Conservation (phyloP, 2,888 invertebrate species). For the Archips crataeganus region DNA sequence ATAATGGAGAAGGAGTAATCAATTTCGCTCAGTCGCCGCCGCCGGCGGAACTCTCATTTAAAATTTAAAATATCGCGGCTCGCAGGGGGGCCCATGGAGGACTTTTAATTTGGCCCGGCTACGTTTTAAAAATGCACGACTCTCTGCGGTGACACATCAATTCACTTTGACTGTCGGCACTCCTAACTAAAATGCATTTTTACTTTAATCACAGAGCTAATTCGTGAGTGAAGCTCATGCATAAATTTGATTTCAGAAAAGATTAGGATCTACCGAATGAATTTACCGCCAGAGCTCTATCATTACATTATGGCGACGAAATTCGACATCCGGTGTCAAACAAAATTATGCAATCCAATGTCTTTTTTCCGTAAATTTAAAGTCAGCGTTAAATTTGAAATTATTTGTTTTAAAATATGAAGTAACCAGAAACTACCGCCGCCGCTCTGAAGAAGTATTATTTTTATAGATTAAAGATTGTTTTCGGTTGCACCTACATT, state of each 20-base stretch:
- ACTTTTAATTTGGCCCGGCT: conserved; percentile 83
- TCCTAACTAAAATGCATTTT: conserved; percentile 62
- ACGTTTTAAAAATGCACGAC: conserved; percentile 82
- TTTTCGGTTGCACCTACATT: too few relatives aligned
- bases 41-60: conserved; percentile 82
- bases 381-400: neutral
- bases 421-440: neutral
- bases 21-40: conserved; percentile 83
- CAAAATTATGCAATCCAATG: neutral
- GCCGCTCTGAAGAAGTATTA: neutral
- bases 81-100: conserved; percentile 75
- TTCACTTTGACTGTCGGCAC: conserved; percentile 78
- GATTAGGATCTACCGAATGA: neutral
- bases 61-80: conserved; percentile 82
- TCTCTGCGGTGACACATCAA: conserved; percentile 82
- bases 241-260: conserved; percentile 24
- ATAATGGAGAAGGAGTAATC: conserved; percentile 85
- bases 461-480: too few relatives aligned
- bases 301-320: neutral
- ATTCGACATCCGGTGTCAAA: neutral
- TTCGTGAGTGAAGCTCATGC: conserved; percentile 30
- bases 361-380: neutral
- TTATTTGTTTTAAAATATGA: too few relatives aligned
- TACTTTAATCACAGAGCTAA: conserved; percentile 37
- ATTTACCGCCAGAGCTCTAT: neutral